Percentiles rank a stretch among this genome's conserved stretches.
These are phyloP conservation scores for Oscheius sp. DNA, from an alignment of 2,888 invertebrate genomes.

Conservation along the genomic window DNA sequence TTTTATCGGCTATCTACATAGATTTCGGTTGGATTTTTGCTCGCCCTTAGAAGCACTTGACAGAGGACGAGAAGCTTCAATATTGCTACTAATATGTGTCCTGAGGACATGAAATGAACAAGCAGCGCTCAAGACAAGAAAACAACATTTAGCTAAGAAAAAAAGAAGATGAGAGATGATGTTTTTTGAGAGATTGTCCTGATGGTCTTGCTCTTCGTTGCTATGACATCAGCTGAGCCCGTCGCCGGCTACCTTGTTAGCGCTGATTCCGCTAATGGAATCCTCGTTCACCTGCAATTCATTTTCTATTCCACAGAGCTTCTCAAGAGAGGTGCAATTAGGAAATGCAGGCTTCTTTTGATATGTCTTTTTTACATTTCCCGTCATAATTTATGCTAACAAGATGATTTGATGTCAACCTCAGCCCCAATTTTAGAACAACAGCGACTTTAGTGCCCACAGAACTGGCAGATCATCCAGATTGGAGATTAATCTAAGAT, in stretches of 20 bases:
- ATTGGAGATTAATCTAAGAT: not conserved
- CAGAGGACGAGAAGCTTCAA: not conserved
- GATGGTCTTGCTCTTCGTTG: constrained; percentile 6
- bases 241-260: constrained; percentile 20
- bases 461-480: no score
- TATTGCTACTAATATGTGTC: constrained; percentile 25
- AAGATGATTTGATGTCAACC: no score
- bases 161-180: no score
- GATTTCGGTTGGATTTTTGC: not conserved
- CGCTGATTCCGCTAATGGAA: constrained; percentile 26
- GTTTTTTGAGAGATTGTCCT: no score
- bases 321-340: not conserved
- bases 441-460: no score
- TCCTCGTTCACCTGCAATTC: constrained; percentile 13
- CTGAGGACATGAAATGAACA: constrained; percentile 14
- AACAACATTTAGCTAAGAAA: no score
- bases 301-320: constrained; percentile 3
- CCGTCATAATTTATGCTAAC: no score
- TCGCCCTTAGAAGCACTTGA: constrained; percentile 1
- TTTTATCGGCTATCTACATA: no score
- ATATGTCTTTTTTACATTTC: no score
- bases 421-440: no score
- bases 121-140: no score
- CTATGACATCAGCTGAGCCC: constrained; percentile 22
- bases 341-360: no score